Evolutionary conservation across 2,888 invertebrate species (phyloP).

Genomic region (Stegana nigrithorax): DNA sequence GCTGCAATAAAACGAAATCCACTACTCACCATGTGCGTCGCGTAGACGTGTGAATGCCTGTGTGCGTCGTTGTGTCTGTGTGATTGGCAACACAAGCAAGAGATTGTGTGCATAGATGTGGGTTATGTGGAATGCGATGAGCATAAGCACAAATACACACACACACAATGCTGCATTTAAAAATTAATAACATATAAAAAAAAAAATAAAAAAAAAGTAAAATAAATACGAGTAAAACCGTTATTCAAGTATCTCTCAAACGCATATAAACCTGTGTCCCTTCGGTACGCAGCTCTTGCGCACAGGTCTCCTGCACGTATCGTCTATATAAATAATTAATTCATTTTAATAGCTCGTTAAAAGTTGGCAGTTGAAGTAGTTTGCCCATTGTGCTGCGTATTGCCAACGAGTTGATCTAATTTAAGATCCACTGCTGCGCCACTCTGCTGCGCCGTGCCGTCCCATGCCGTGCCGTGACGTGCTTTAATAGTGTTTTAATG

Average conservation of each 20-base stretch:
- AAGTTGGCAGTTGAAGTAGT: constrained; percentile 1
- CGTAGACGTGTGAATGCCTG: neutral
- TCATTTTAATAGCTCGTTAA: constrained; percentile 7
- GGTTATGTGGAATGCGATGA: too few relatives aligned
- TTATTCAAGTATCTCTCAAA: too few relatives aligned
- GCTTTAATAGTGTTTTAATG: too few relatives aligned
- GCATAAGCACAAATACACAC: neutral
- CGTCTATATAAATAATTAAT: constrained; percentile 13
- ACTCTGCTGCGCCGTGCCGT: too few relatives aligned
- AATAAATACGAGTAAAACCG: neutral
- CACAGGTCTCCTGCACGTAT: too few relatives aligned
- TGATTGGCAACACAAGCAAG: neutral
- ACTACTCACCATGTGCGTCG: neutral
- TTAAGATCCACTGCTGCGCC: too few relatives aligned
- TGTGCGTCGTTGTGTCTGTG: neutral
- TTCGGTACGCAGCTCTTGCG: too few relatives aligned
- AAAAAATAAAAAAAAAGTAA: neutral
- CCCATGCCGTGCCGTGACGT: too few relatives aligned
- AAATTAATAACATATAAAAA: neutral
- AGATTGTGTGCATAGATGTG: neutral
- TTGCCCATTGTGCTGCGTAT: too few relatives aligned
- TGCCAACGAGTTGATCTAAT: too few relatives aligned
- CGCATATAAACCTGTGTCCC: too few relatives aligned
- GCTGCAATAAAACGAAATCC: constrained; percentile 5
- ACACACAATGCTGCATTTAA: neutral